A percentile compares a stretch with the other conserved stretches of the same genome.
Conservation (phyloP, 2,797 vertebrate genomes). For the Leucoraja ocellata region DNA sequence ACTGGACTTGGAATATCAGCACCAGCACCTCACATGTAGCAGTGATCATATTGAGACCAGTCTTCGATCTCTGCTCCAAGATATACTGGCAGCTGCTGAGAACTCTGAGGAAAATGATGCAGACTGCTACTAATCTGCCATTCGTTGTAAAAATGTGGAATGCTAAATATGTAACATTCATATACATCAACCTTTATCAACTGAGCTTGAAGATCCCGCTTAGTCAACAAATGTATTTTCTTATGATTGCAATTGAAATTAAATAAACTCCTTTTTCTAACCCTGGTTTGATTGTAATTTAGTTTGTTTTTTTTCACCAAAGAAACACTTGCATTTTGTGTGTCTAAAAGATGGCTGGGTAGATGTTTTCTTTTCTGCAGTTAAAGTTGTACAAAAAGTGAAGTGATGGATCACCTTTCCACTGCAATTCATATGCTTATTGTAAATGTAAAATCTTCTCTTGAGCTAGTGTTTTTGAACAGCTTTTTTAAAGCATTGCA, state of each 20-base stretch:
- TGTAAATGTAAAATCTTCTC: neutral
- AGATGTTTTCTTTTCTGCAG: neutral
- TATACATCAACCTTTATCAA: neutral
- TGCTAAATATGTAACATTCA: neutral
- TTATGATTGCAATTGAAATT: neutral
- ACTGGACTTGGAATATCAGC: constrained; percentile 57
- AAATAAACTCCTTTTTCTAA: neutral
- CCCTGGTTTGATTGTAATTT: neutral
- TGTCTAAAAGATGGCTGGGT: neutral
- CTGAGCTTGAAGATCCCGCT: neutral
- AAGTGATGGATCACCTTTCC: neutral
- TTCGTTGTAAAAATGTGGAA: no score
- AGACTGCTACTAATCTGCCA: constrained; percentile 63
- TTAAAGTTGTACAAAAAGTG: neutral
- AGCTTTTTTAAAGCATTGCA: no score
- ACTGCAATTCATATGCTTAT: neutral
- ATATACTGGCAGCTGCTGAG: constrained; percentile 59
- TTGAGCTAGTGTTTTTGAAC: neutral
- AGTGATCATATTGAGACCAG: constrained; percentile 65
- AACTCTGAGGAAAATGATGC: constrained; percentile 55
- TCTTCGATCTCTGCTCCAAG: constrained; percentile 66
- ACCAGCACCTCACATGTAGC: constrained; percentile 49
- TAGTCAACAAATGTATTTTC: neutral
- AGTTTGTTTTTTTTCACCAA: no score
- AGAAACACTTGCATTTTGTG: neutral